A percentile compares a stretch with the other conserved stretches of the same genome.
phyloP scores from a whole-genome alignment of 2,888 invertebrate genomes.

The Melanostoma scalare region DNA sequence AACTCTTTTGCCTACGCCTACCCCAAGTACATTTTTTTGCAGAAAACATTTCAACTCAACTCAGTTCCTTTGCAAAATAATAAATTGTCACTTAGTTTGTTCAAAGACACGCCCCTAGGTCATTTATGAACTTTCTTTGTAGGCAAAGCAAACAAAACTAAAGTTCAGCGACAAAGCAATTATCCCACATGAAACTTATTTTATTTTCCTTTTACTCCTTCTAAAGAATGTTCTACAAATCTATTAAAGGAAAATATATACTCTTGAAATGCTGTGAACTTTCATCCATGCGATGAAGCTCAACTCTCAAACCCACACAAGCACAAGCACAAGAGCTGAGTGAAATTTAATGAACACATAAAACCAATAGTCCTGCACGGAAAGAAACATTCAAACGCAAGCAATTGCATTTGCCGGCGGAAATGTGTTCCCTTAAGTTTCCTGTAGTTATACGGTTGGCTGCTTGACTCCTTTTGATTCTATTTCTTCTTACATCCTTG shows the following conservation, averaged over 20 bases:
- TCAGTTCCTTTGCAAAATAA: no score
- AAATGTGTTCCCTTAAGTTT: conserved; percentile 40
- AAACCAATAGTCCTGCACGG: conserved; percentile 54
- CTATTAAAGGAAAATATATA: background rate
- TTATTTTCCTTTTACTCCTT: no score
- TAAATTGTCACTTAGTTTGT: no score
- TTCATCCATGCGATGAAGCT: conserved; percentile 19
- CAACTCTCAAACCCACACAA: conserved; percentile 26
- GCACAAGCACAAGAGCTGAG: conserved; percentile 14
- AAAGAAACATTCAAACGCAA: conserved; percentile 33
- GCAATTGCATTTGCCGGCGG: conserved; percentile 30
- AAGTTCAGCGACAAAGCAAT: no score
- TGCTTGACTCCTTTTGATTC: conserved; percentile 12
- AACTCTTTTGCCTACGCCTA: no score
- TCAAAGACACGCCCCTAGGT: no score
- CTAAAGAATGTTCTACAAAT: no score
- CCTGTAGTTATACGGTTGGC: conserved; percentile 23
- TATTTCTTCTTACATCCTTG: background rate
- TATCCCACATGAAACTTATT: no score
- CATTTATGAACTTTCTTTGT: no score
- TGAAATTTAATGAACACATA: conserved; percentile 51
- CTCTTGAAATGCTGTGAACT: conserved; percentile 22
- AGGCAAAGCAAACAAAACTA: no score
- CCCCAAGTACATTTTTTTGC: no score
- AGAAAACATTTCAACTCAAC: no score